These are phyloP conservation scores for Mastomys coucha DNA, from an alignment of 2,113 vertebrate genomes.

Conservation along the genomic window DNA sequence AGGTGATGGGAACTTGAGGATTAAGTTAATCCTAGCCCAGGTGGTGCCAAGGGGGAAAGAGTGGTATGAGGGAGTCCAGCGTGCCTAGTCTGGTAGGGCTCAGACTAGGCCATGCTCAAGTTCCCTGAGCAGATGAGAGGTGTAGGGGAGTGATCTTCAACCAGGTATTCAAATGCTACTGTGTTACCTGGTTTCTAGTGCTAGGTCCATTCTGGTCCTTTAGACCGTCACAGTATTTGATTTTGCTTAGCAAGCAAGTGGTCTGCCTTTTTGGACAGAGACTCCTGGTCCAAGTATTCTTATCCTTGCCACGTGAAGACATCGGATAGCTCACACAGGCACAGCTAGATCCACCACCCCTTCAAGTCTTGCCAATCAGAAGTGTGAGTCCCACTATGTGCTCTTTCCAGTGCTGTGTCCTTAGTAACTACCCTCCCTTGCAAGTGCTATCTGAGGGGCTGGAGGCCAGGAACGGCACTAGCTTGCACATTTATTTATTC, in stretches of 20 bases:
- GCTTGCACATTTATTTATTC: background rate
- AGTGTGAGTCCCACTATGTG: rapidly evolving
- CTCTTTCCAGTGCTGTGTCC: rapidly evolving
- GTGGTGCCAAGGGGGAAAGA: background rate
- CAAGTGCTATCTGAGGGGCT: too few relatives aligned
- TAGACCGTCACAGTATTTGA: background rate
- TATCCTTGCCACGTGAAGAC: rapidly evolving
- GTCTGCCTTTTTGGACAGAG: background rate
- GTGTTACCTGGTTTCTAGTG: too few relatives aligned
- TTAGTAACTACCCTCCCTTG: background rate
- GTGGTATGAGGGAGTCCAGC: background rate
- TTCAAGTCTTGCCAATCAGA: background rate
- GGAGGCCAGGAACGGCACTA: rapidly evolving
- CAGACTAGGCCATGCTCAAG: background rate
- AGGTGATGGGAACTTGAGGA: background rate
- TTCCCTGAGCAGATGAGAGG: background rate
- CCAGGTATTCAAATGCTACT: too few relatives aligned
- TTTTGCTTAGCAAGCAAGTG: background rate
- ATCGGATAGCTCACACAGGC: rapidly evolving
- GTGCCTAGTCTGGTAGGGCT: background rate
- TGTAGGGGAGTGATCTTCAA: background rate
- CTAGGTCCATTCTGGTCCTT: background rate
- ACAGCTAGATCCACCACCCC: rapidly evolving
- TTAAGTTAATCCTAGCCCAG: slow-evolving; percentile 21
- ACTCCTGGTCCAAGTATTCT: rapidly evolving